Conservation (phyloP, 2,797 vertebrate species). For the Hozukius guyotensis region DNA sequence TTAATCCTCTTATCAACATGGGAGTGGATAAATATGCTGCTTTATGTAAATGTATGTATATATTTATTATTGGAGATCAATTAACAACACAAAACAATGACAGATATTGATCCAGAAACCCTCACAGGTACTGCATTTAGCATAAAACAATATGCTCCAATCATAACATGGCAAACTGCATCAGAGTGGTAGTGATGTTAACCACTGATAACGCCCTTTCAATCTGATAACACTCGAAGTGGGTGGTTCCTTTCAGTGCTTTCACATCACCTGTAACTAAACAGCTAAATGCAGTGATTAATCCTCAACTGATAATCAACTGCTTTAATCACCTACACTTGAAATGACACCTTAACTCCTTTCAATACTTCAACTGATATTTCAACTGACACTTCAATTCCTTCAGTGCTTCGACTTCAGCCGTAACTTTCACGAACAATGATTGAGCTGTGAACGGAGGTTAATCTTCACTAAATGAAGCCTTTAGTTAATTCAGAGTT, state of each 20-base stretch:
- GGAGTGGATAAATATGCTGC: no score
- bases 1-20: no score
- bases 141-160: accelerated
- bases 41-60: no score
- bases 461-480: no score
- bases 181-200: no score
- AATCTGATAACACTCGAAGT: neutral
- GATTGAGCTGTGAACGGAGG: neutral
- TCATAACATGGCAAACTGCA: no score
- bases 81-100: no score
- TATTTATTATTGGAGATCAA: no score
- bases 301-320: neutral
- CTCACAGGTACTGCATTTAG: no score
- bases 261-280: neutral
- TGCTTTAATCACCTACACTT: neutral
- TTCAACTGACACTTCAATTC: neutral
- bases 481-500: neutral
- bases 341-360: neutral
- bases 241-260: neutral
- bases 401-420: neutral
- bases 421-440: neutral
- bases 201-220: no score
- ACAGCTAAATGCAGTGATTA: neutral
- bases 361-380: neutral
- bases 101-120: no score